Evolutionary conservation across 2,888 invertebrate genomes (phyloP).

Genomic region (Ophonus ardosiacus): DNA sequence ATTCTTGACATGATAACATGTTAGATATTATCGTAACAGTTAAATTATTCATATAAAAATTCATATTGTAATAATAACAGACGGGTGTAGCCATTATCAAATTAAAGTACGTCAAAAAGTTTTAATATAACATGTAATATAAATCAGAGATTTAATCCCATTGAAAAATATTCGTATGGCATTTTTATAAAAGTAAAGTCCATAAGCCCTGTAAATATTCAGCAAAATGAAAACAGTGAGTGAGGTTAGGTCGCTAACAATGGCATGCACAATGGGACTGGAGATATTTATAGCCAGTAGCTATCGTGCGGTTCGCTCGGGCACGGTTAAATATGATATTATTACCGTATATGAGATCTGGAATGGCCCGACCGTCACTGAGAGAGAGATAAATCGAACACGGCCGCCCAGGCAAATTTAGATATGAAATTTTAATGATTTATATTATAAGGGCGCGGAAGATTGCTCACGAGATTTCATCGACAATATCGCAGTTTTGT

Average conservation of each 20-base stretch:
- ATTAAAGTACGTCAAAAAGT: no score
- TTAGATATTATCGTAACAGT: no score
- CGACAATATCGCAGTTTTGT: slow-evolving; percentile 3
- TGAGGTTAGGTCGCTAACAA: background rate
- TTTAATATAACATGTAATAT: background rate
- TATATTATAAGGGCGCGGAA: slow-evolving; percentile 34
- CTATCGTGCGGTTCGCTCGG: slow-evolving; percentile 14
- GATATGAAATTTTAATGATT: slow-evolving; percentile 61
- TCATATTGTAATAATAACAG: no score
- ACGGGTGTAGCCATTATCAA: no score
- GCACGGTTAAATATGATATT: slow-evolving; percentile 61
- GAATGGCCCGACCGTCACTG: slow-evolving; percentile 1
- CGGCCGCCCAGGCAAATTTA: slow-evolving; percentile 20
- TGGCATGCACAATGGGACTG: slow-evolving; percentile 11
- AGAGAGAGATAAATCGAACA: slow-evolving; percentile 53
- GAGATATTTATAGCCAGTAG: slow-evolving; percentile 23
- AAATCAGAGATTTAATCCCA: background rate
- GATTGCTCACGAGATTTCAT: slow-evolving; percentile 14
- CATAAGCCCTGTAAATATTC: background rate
- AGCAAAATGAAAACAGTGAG: background rate
- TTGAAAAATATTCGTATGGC: background rate
- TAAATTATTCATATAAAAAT: no score
- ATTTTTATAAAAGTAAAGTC: background rate
- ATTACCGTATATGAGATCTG: slow-evolving; percentile 60
- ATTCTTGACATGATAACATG: no score